phyloP scores from a whole-genome alignment of 2,797 vertebrate genomes.

The Acanthopagrus latus region DNA sequence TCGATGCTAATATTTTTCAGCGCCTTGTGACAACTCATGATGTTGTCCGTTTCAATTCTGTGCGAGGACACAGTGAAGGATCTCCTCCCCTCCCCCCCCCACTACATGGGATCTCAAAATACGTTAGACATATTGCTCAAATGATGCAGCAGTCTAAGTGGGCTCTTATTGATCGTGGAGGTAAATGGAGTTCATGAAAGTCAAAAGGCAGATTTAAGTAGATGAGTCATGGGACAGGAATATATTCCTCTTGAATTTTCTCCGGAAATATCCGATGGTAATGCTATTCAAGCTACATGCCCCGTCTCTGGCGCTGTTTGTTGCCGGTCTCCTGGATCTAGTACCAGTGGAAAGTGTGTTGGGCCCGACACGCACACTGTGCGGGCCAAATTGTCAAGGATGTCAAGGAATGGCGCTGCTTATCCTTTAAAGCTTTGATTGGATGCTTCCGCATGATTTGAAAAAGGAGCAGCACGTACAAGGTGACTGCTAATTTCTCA shows the following conservation, averaged over 20 bases:
- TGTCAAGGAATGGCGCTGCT: constrained; percentile 35
- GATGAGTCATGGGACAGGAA: constrained; percentile 18
- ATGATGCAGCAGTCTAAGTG: background rate
- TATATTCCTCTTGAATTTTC: constrained; percentile 10
- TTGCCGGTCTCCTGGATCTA: constrained; percentile 35
- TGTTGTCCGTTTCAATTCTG: background rate
- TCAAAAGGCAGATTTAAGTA: constrained; percentile 13
- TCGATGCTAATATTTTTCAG: background rate
- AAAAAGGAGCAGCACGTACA: constrained; percentile 2
- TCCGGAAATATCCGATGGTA: constrained; percentile 27
- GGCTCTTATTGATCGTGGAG: constrained; percentile 15
- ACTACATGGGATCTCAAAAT: background rate
- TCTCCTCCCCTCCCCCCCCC: background rate
- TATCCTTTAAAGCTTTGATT: constrained; percentile 41
- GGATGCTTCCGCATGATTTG: constrained; percentile 22
- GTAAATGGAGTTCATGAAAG: constrained; percentile 20
- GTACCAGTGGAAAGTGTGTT: constrained; percentile 51
- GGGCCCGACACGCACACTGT: constrained; percentile 58
- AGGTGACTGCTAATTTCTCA: constrained; percentile 1
- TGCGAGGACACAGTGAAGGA: background rate
- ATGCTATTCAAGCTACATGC: constrained; percentile 16
- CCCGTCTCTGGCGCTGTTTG: constrained; percentile 36
- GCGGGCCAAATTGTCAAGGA: constrained; percentile 32
- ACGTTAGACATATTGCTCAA: background rate
- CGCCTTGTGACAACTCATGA: background rate